These are phyloP conservation scores for Arvicanthis niloticus DNA, from an alignment of 2,113 vertebrate genomes.

Conservation along the genomic window DNA sequence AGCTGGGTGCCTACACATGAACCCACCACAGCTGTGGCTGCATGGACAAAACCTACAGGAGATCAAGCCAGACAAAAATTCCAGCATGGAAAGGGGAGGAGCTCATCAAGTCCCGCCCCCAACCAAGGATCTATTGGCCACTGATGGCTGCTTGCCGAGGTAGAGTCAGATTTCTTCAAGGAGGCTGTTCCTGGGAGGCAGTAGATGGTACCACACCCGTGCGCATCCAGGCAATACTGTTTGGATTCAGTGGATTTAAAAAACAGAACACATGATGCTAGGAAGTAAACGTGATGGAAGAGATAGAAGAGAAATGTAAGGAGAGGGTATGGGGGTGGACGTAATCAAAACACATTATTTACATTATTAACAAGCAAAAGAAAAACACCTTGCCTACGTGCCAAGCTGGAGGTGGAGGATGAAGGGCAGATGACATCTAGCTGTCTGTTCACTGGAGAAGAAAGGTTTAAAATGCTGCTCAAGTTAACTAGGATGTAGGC, in stretches of 20 bases:
- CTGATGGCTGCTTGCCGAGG: not conserved
- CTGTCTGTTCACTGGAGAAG: not conserved
- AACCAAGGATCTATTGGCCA: not conserved
- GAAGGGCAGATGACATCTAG: not conserved
- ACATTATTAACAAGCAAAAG: no score
- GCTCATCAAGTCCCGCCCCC: no score
- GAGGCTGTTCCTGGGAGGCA: not conserved
- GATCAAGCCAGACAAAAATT: not conserved
- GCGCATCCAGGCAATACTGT: not conserved
- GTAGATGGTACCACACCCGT: not conserved
- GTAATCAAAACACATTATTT: not conserved
- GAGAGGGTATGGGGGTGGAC: not conserved
- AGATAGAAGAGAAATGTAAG: not conserved
- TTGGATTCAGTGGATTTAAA: not conserved
- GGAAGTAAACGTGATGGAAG: not conserved
- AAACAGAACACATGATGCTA: not conserved
- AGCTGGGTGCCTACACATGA: not conserved
- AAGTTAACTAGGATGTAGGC: not conserved
- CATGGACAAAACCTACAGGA: no score
- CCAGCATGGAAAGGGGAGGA: not conserved
- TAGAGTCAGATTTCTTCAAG: not conserved
- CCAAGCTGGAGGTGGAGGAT: not conserved
- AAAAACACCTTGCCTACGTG: not conserved
- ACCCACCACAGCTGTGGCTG: not conserved
- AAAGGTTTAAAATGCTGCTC: not conserved